Percentiles rank a stretch among this genome's conserved stretches.
These are phyloP conservation scores for Oryzias dopingdopingensis DNA, from an alignment of 2,797 vertebrate species.

Conservation along the genomic window DNA sequence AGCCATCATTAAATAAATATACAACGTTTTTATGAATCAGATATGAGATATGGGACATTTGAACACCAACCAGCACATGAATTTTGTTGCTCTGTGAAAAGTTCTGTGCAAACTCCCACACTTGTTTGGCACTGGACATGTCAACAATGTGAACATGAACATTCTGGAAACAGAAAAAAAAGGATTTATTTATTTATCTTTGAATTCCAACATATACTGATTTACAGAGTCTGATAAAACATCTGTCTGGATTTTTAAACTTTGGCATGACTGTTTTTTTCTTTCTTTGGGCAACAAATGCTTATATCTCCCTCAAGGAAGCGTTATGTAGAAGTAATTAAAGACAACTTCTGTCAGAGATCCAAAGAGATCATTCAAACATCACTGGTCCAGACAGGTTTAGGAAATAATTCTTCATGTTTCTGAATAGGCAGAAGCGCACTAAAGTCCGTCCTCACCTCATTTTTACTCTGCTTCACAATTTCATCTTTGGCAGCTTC, in stretches of 20 bases:
- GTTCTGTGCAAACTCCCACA: conserved; percentile 83
- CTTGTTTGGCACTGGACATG: conserved; percentile 79
- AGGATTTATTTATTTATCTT: no score
- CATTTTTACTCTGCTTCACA: conserved; percentile 73
- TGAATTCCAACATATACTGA: no score
- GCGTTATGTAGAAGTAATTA: no score
- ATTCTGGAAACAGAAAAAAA: conserved; percentile 63
- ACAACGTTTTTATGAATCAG: no score
- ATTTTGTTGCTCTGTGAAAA: conserved; percentile 78
- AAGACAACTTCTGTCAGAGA: no score
- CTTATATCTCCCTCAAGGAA: no score
- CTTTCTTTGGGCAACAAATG: no score
- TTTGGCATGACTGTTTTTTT: no score
- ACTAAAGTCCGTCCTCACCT: conserved; percentile 61
- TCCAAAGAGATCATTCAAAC: no score
- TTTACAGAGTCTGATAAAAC: background rate
- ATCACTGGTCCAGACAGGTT: no score
- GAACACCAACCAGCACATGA: conserved; percentile 78
- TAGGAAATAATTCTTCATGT: background rate
- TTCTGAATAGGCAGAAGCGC: background rate
- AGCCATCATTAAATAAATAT: background rate
- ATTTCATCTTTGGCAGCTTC: conserved; percentile 80
- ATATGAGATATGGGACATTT: no score
- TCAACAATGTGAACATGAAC: conserved; percentile 82
- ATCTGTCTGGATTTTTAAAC: background rate